A percentile compares a stretch with the other conserved stretches of the same genome.
Conservation (phyloP, 2,888 invertebrate genomes). For the Eilema depressum region DNA sequence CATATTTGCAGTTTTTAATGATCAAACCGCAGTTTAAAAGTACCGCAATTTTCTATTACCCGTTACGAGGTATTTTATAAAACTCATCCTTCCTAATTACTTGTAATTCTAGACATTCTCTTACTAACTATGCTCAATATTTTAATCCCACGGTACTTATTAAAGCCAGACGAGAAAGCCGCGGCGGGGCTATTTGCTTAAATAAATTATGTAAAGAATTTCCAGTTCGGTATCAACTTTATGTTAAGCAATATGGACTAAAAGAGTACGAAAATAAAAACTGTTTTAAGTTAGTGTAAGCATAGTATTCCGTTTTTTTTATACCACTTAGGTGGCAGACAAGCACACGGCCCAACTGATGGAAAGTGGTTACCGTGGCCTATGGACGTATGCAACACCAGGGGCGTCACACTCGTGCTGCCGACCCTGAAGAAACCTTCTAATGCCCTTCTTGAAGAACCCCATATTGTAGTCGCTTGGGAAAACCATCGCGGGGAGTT, state of each 20-base stretch:
- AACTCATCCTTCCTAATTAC: conserved; percentile 9
- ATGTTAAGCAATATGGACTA: not conserved
- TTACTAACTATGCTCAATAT: not conserved
- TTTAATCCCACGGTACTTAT: conserved; percentile 13
- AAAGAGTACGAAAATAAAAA: not conserved
- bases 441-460: no score
- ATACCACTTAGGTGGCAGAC: no score
- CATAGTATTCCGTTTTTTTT: no score
- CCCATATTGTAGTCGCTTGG: no score
- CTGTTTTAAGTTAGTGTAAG: not conserved
- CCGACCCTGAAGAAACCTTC: no score
- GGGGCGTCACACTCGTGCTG: no score
- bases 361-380: no score
- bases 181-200: not conserved
- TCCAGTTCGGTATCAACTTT: not conserved
- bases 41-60: not conserved
- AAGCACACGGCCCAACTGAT: no score
- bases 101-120: conserved; percentile 8
- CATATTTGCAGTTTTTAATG: not conserved
- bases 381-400: no score
- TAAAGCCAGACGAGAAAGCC: conserved; percentile 3
- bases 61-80: conserved; percentile 1
- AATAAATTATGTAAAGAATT: conserved; percentile 6
- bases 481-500: no score
- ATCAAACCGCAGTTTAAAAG: conserved; percentile 3